Conservation (phyloP, 53 echinoderm and acorn worm genomes). For the Hippasteria phrygiana region DNA sequence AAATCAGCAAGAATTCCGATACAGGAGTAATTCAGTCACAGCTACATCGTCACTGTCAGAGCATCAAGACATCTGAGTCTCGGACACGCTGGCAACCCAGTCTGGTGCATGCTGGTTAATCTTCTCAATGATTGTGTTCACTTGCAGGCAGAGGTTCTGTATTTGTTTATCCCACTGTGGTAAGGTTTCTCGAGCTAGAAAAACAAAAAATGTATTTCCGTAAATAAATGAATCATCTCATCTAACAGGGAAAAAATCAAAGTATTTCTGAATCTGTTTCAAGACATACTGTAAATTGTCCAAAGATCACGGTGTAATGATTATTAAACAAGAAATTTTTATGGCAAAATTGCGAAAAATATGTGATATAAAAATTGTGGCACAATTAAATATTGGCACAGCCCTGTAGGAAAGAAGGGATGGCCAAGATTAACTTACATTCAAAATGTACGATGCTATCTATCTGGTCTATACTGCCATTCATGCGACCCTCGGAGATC, state of each 20-base stretch:
- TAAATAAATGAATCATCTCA: neutral
- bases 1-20: neutral
- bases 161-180: constrained; percentile 99
- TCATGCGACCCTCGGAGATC: constrained; percentile 97
- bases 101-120: constrained; percentile 93
- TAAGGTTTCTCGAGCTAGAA: constrained; percentile 84
- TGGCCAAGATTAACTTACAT: constrained; percentile 68
- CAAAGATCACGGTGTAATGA: too few relatives aligned
- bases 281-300: too few relatives aligned
- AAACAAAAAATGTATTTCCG: neutral
- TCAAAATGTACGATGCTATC: constrained; percentile 99
- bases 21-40: neutral
- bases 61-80: constrained; percentile 83
- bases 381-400: too few relatives aligned
- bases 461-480: constrained; percentile 96
- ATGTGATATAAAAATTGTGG: too few relatives aligned
- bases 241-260: too few relatives aligned
- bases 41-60: neutral
- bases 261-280: too few relatives aligned
- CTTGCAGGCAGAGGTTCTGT: constrained; percentile 89
- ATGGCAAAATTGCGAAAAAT: too few relatives aligned
- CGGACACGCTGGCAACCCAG: constrained; percentile 82
- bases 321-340: too few relatives aligned
- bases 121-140: constrained; percentile 97
- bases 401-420: too few relatives aligned